These are phyloP conservation scores for Holotrichia oblita DNA, from an alignment of 1,140 invertebrate species.

Conservation along the genomic window DNA sequence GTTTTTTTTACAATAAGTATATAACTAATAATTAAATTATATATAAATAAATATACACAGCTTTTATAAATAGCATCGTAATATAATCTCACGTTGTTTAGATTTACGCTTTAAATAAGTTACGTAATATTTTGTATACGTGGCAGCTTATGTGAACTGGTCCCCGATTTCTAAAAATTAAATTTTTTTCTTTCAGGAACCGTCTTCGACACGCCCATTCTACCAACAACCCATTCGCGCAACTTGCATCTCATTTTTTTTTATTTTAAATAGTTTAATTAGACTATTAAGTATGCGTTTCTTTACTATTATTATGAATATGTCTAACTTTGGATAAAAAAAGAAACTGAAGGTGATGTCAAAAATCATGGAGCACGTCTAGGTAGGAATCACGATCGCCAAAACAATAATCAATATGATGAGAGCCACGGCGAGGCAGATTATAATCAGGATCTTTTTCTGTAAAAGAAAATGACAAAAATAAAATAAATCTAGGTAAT, in stretches of 20 bases:
- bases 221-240: background rate
- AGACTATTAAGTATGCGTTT: constrained; percentile 25
- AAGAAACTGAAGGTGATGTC: constrained; percentile 29
- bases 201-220: background rate
- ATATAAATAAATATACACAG: constrained; percentile 31
- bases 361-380: constrained; percentile 40
- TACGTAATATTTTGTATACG: constrained; percentile 5
- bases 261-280: constrained; percentile 13
- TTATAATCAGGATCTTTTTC: constrained; percentile 87
- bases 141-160: constrained; percentile 38
- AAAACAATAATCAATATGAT: constrained; percentile 80
- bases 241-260: background rate
- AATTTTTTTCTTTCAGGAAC: constrained; percentile 30
- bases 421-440: constrained; percentile 79
- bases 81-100: constrained; percentile 34
- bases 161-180: constrained; percentile 13
- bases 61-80: background rate
- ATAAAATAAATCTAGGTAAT: constrained; percentile 46
- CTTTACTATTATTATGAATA: constrained; percentile 10
- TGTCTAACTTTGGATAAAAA: constrained; percentile 28
- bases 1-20: background rate
- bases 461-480: constrained; percentile 76
- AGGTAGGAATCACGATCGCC: constrained; percentile 55
- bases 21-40: constrained; percentile 34
- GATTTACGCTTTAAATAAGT: background rate